Conservation (phyloP, 2,888 invertebrate genomes). For the Unio pictorum region DNA sequence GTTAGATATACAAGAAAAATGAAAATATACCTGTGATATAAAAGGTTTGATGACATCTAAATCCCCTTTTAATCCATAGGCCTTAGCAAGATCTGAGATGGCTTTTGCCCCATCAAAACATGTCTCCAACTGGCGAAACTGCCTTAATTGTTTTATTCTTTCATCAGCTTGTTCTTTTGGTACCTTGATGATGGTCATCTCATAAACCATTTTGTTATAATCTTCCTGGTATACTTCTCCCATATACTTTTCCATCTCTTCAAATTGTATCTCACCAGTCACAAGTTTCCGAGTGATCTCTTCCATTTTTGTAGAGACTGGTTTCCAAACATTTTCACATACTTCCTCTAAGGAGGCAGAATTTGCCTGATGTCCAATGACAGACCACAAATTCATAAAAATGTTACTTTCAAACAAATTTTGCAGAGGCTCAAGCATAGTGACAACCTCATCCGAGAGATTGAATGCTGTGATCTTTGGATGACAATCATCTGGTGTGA, state of each 20-base stretch:
- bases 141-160: constrained; percentile 2
- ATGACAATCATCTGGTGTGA: no score
- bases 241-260: constrained; percentile 2
- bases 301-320: constrained; percentile 1
- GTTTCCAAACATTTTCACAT: no score
- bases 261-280: constrained; percentile 5
- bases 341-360: no score
- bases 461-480: no score
- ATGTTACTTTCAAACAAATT: no score
- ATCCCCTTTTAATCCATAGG: not conserved
- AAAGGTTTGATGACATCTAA: not conserved
- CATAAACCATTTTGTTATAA: not conserved
- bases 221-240: constrained; percentile 3
- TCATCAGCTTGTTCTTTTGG: not conserved
- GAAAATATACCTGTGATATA: no score
- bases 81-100: not conserved
- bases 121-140: not conserved
- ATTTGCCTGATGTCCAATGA: no score
- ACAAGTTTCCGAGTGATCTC: not conserved
- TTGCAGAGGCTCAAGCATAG: no score
- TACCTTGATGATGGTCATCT: not conserved
- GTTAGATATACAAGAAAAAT: no score
- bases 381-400: no score
- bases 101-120: not conserved
- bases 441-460: no score